A percentile compares a stretch with the other conserved stretches of the same genome.
Evolutionary conservation across 2,113 vertebrate species (phyloP).

Genomic region (Zapornia atra): DNA sequence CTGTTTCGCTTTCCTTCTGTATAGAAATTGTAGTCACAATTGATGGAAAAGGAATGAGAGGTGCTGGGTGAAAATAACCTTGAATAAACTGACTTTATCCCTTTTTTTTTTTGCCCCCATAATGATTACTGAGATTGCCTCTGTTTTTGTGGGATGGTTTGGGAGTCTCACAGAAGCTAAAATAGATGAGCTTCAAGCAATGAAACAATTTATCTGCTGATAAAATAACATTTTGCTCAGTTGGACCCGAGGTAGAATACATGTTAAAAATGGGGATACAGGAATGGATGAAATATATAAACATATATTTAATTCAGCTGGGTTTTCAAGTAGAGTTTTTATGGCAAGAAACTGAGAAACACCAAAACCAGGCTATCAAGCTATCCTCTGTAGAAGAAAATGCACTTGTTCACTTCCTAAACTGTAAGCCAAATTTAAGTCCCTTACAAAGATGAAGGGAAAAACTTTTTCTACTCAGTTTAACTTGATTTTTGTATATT

Average conservation of each 20-base stretch:
- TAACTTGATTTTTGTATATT: neutral
- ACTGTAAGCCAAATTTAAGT: neutral
- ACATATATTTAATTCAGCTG: neutral
- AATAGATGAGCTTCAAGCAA: neutral
- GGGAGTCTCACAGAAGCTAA: neutral
- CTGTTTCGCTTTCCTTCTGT: neutral
- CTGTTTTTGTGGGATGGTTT: neutral
- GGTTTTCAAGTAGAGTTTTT: neutral
- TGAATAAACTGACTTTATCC: neutral
- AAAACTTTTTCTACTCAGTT: neutral
- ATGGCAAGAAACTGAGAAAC: neutral
- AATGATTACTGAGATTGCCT: neutral
- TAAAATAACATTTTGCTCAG: neutral
- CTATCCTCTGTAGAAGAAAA: neutral
- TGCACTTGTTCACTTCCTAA: neutral
- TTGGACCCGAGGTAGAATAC: neutral
- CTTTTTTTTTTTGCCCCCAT: neutral
- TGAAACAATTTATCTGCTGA: neutral
- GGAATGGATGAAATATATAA: neutral
- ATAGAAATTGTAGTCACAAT: rapidly evolving
- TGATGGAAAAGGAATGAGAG: neutral
- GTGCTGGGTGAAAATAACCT: neutral
- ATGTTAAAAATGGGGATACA: neutral
- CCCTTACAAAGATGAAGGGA: neutral
- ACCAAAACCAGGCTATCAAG: neutral